phyloP scores from a whole-genome alignment of 2,797 vertebrate species.

The Carapus acus region DNA sequence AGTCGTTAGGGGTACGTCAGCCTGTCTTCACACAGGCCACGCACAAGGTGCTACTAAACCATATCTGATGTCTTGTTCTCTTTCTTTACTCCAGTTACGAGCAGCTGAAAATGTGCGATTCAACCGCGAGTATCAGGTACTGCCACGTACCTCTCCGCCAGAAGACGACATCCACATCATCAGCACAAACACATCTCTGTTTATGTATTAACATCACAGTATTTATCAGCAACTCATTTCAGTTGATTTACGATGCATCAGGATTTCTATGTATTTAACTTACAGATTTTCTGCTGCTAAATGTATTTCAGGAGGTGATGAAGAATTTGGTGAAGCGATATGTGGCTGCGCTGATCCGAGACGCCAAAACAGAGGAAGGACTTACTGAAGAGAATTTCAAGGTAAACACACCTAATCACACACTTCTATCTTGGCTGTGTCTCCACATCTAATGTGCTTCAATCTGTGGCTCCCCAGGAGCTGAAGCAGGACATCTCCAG shows the following conservation, averaged over 20 bases:
- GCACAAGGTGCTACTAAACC: not conserved
- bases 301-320: slow-evolving; percentile 83
- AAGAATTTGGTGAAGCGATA: slow-evolving; percentile 93
- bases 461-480: slow-evolving; percentile 71
- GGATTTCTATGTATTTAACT: too few species aligned
- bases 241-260: too few species aligned
- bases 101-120: slow-evolving; percentile 86
- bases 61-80: slow-evolving; percentile 8
- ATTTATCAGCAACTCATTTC: too few species aligned
- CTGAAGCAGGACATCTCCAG: slow-evolving; percentile 98
- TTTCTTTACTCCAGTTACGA: slow-evolving; percentile 73
- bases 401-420: slow-evolving; percentile 62
- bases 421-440: not conserved
- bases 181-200: too few species aligned
- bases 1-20: slow-evolving; percentile 90
- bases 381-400: slow-evolving; percentile 98
- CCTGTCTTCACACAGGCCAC: too few species aligned
- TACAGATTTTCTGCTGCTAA: too few species aligned
- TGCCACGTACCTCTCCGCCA: too few species aligned
- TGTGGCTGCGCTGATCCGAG: slow-evolving; percentile 95
- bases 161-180: too few species aligned
- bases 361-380: slow-evolving; percentile 91
- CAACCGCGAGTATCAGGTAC: slow-evolving; percentile 93
- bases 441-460: not conserved
- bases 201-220: too few species aligned